Percentiles rank a stretch among this genome's conserved stretches.
phyloP scores from a whole-genome alignment of 2,888 invertebrate genomes.

The Gryllus longicercus region DNA sequence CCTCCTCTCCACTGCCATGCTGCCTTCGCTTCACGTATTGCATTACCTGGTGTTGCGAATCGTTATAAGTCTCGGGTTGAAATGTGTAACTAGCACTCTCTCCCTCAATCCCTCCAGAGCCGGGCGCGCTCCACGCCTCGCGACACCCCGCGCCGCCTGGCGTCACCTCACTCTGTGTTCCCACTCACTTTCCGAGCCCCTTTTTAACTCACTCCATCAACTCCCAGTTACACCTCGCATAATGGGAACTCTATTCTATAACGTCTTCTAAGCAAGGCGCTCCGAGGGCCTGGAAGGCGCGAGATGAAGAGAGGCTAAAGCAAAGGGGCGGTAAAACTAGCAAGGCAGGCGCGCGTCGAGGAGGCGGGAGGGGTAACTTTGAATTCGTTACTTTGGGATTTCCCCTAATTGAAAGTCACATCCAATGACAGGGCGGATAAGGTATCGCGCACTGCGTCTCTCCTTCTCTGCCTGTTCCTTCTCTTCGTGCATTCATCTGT shows the following conservation, averaged over 20 bases:
- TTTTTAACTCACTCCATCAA: not conserved
- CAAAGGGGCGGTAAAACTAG: not conserved
- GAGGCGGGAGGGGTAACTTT: not conserved
- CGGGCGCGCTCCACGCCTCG: no score
- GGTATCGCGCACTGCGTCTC: not conserved
- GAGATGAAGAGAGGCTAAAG: not conserved
- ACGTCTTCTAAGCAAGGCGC: not conserved
- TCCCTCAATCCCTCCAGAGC: not conserved
- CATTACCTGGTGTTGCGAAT: not conserved
- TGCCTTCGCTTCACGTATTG: not conserved
- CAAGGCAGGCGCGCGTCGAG: not conserved
- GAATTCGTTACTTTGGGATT: not conserved
- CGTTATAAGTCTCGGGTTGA: not conserved
- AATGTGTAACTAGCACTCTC: slow-evolving; percentile 5
- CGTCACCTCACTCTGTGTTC: not conserved
- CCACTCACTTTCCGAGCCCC: not conserved
- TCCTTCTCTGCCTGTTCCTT: not conserved
- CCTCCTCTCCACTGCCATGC: no score
- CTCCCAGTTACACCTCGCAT: not conserved
- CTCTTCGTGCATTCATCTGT: not conserved
- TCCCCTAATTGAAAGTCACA: slow-evolving; percentile 6
- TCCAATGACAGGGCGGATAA: not conserved
- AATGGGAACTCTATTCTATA: slow-evolving; percentile 4
- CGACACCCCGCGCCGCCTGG: no score
- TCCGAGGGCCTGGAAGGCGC: not conserved